Base-by-base conservation (phyloP, 2,888 invertebrate genomes). In the Aromia moschata region DNA sequence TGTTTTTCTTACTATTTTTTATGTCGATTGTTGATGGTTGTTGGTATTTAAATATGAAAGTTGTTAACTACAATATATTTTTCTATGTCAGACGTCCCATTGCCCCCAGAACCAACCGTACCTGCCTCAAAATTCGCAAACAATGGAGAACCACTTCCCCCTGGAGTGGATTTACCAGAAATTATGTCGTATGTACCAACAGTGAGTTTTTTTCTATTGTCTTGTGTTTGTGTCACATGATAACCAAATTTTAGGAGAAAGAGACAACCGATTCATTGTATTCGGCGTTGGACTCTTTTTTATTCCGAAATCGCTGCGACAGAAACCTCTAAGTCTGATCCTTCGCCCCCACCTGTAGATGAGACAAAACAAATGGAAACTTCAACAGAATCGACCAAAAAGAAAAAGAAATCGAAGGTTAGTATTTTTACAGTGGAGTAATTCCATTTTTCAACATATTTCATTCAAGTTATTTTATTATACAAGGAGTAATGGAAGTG, bases 281-380 rank as follows among this genome's bases (percentile, higher is more conserved):
- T 43, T 66, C 69, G 1, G 86, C 83, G 10, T 75, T 87, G 51
- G 84, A 84, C 74, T 85, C 85, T 1, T 87, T n/a, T 87, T 75
- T 87, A 87, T 74, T 86, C 82, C 2, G 86, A 87, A 67, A 82
- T 87, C 25, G 86, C 86, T 1, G 81, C 83, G 0, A 78, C 86
- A 44, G 85, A 85, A 64, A 76, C 80, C 18, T 75, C 73, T n/a
- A 45, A 66, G 62, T 33, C 64, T 41, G 59, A 53, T 18, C 63
- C 65, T 15, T 52, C 64, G 12, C 58, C 70, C 2, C 54, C 64
- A 16, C 40, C 51, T 25, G 41, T 51, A 16, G 52, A 53, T 14
- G 33, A 11, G 41, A 25, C 41, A 44, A 9, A 16, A 41, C 17
- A 25, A 9, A 10, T 11, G 9, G 74, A 75, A 37, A 64, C 60